phyloP scores from a whole-genome alignment of 2,888 invertebrate genomes.

The Cataglyphis rosenhaueri region DNA sequence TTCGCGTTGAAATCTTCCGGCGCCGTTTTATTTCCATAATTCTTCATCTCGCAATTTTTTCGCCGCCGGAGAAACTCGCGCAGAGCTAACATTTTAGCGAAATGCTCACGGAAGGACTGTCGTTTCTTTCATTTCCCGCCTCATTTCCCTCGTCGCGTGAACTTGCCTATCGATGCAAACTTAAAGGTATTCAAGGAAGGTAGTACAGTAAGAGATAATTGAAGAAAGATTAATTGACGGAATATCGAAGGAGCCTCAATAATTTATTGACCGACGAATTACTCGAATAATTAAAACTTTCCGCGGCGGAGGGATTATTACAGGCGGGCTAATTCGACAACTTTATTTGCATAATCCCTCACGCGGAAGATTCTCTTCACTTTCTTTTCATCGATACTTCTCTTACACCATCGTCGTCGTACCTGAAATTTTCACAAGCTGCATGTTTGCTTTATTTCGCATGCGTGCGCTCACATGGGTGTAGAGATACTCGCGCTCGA shows the following conservation, averaged over 20 bases:
- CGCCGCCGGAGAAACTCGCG: neutral
- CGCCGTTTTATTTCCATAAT: constrained; percentile 68
- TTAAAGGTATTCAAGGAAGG: constrained; percentile 21
- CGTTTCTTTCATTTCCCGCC: constrained; percentile 49
- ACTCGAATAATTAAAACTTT: constrained; percentile 56
- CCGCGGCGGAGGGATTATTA: constrained; percentile 33
- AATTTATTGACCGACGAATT: constrained; percentile 49
- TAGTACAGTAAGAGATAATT: constrained; percentile 37
- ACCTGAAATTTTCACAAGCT: constrained; percentile 31
- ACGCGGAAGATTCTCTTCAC: constrained; percentile 13
- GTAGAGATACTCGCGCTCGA: neutral
- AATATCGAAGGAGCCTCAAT: constrained; percentile 49
- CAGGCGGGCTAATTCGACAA: constrained; percentile 31
- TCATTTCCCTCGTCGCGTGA: constrained; percentile 31
- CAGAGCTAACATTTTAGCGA: constrained; percentile 23
- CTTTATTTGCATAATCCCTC: constrained; percentile 47
- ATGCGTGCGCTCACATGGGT: neutral
- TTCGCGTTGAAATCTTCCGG: constrained; percentile 24
- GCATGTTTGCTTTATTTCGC: constrained; percentile 21
- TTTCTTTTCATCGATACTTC: neutral
- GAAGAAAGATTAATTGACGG: constrained; percentile 52
- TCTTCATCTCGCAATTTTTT: constrained; percentile 55
- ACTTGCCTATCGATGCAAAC: constrained; percentile 5
- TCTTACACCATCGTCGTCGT: too few relatives aligned
- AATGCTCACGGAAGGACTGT: constrained; percentile 41